Conservation (phyloP, 2,888 invertebrate genomes). For the Galerucella nymphaeae region DNA sequence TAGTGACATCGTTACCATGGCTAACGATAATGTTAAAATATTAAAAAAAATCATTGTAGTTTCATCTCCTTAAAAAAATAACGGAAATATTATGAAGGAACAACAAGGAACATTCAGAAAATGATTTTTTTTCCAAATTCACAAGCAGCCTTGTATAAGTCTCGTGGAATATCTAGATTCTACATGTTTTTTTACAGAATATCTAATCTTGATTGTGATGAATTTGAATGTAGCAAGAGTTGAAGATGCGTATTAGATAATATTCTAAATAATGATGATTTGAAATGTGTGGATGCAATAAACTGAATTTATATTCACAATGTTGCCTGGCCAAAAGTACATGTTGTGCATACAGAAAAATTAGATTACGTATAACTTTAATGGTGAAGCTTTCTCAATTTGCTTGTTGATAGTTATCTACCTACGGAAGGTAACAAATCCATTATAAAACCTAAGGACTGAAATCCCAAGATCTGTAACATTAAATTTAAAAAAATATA, state of each 20-base stretch:
- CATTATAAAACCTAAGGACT: not conserved
- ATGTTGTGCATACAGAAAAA: not conserved
- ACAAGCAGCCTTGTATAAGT: not conserved
- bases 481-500: no score
- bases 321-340: not conserved
- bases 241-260: not conserved
- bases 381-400: not conserved
- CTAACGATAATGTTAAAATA: no score
- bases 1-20: no score
- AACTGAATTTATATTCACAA: not conserved
- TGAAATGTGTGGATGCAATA: not conserved
- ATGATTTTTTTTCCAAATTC: not conserved
- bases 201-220: not conserved
- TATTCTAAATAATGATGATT: constrained; percentile 1
- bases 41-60: no score
- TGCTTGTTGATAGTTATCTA: not conserved
- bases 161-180: not conserved
- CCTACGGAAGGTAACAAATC: not conserved
- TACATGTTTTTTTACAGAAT: not conserved
- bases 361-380: not conserved
- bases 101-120: no score
- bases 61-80: no score
- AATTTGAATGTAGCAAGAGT: not conserved
- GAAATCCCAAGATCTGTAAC: no score
- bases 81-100: no score